Evolutionary conservation across 2,888 invertebrate species (phyloP).

Genomic region (Napeogenes sylphis): DNA sequence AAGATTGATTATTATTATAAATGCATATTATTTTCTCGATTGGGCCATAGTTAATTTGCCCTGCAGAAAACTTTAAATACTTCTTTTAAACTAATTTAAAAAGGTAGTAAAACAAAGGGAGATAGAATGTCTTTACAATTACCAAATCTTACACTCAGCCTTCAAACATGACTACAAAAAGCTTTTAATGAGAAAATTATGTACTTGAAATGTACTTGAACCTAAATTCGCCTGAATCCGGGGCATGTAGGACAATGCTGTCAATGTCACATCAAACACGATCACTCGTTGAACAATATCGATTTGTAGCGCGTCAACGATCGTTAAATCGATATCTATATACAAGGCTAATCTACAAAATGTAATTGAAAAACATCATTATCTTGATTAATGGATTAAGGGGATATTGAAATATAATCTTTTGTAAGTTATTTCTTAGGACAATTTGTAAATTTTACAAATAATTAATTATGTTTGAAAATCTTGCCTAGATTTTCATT

Average conservation of each 20-base stretch:
- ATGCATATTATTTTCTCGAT: no score
- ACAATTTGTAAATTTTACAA: no score
- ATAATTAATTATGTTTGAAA: no score
- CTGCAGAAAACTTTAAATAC: not conserved
- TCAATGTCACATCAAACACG: slow-evolving; percentile 68
- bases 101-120: not conserved
- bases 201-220: slow-evolving; percentile 49
- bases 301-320: slow-evolving; percentile 46
- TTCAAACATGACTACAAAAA: slow-evolving; percentile 23
- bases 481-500: no score
- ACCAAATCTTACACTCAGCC: slow-evolving; percentile 14
- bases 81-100: not conserved
- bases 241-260: slow-evolving; percentile 60
- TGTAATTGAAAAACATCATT: slow-evolving; percentile 33
- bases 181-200: slow-evolving; percentile 36
- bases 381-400: slow-evolving; percentile 16
- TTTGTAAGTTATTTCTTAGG: no score
- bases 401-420: no score
- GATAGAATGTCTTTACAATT: slow-evolving; percentile 15
- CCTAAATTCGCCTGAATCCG: slow-evolving; percentile 63
- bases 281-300: slow-evolving; percentile 50
- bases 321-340: slow-evolving; percentile 49
- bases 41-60: no score
- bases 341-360: slow-evolving; percentile 35
- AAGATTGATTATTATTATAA: no score